phyloP scores from a whole-genome alignment of 1,140 invertebrate species.

The Drosophila nigrodunni region DNA sequence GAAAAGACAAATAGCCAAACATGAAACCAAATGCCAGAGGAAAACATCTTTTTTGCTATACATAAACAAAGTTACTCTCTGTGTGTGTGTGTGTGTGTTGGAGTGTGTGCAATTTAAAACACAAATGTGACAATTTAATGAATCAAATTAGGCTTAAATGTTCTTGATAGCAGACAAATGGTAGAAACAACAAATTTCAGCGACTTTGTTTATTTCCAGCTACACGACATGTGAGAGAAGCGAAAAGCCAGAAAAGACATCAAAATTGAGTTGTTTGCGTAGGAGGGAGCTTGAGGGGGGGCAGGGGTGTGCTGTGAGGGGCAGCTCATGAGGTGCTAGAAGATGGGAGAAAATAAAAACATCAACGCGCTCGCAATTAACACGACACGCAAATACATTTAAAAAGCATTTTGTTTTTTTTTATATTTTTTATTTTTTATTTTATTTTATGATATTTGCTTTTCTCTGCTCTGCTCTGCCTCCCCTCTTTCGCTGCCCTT shows the following conservation, averaged over 20 bases:
- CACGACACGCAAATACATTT: conserved; percentile 61
- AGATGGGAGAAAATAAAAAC: conserved; percentile 57
- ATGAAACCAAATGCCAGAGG: background rate
- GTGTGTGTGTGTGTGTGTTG: too few species aligned
- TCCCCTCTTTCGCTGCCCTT: background rate
- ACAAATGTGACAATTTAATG: conserved; percentile 76
- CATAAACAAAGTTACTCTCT: conserved; percentile 2
- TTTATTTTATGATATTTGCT: conserved; percentile 8
- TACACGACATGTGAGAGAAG: conserved; percentile 24
- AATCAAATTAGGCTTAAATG: conserved; percentile 79
- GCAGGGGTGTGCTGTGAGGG: background rate
- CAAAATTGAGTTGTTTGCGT: conserved; percentile 1
- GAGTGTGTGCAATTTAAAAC: conserved; percentile 10
- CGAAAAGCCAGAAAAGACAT: conserved; percentile 10
- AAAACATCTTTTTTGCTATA: background rate
- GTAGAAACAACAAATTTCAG: conserved; percentile 32
- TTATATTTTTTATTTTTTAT: background rate
- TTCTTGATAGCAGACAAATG: conserved; percentile 72
- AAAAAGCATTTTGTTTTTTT: conserved; percentile 6
- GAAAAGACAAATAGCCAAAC: background rate
- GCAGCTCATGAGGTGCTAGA: background rate
- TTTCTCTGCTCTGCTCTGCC: background rate
- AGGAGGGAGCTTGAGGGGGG: background rate
- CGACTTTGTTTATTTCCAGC: conserved; percentile 10
- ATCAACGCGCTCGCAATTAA: conserved; percentile 64